phyloP scores from a whole-genome alignment of 2,888 invertebrate genomes.

The Pyrrhosoma nymphula region DNA sequence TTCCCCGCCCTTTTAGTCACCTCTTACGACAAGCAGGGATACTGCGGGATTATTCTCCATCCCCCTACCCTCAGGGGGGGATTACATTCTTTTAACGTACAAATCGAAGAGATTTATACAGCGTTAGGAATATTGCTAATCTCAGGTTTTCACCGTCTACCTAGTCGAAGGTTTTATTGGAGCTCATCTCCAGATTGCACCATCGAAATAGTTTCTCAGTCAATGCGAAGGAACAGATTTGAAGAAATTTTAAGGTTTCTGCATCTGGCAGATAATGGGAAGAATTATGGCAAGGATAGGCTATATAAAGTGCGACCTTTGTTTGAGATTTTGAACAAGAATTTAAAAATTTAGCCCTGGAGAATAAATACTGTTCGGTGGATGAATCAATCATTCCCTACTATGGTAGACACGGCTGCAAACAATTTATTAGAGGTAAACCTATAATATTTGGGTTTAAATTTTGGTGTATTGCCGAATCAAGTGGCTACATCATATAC shows the following conservation, averaged over 20 bases:
- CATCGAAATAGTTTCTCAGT: background rate
- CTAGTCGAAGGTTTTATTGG: slow-evolving; percentile 7
- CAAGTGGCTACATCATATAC: slow-evolving; percentile 4
- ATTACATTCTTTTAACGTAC: background rate
- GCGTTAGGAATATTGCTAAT: background rate
- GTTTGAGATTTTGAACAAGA: slow-evolving; percentile 5
- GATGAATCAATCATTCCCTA: slow-evolving; percentile 43
- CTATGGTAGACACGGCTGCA: slow-evolving; percentile 40
- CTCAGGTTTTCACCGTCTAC: background rate
- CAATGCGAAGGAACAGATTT: slow-evolving; percentile 39
- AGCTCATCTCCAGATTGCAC: slow-evolving; percentile 14
- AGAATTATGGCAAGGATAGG: too few species aligned
- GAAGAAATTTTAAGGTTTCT: slow-evolving; percentile 21
- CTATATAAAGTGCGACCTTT: too few species aligned
- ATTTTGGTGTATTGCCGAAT: slow-evolving; percentile 30
- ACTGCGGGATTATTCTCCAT: too few species aligned
- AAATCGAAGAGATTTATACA: slow-evolving; percentile 26
- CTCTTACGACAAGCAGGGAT: too few species aligned
- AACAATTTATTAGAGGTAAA: slow-evolving; percentile 46
- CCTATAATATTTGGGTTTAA: slow-evolving; percentile 39
- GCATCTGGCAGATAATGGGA: background rate
- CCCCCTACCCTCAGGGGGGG: too few species aligned
- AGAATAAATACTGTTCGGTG: background rate
- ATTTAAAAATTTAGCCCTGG: background rate
- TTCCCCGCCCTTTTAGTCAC: too few species aligned